These are phyloP conservation scores for Pyrgus malvae DNA, from an alignment of 2,888 invertebrate species.

Conservation along the genomic window DNA sequence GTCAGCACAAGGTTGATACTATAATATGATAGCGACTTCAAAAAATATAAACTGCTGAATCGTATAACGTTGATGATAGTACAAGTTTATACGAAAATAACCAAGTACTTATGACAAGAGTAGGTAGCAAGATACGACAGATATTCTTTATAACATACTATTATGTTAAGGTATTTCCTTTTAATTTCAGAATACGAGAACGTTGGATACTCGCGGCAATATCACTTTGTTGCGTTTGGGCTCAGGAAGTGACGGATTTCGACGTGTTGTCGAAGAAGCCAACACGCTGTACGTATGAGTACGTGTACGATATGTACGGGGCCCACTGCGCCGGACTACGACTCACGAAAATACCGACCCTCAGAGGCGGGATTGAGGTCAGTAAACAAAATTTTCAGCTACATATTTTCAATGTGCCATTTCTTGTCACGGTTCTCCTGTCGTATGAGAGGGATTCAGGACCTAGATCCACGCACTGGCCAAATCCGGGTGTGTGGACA, in stretches of 20 bases:
- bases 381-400: too few species aligned
- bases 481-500: too few species aligned
- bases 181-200: conserved; percentile 49
- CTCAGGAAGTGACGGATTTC: conserved; percentile 62
- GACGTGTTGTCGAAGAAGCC: conserved; percentile 56
- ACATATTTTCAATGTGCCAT: too few species aligned
- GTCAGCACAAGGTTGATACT: too few species aligned
- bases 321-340: conserved; percentile 77
- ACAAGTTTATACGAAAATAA: too few species aligned
- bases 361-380: conserved; percentile 81
- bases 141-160: background rate
- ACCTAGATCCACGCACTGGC: too few species aligned
- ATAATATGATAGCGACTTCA: too few species aligned
- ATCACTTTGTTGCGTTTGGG: conserved; percentile 36
- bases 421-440: too few species aligned
- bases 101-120: too few species aligned
- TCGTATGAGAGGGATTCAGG: too few species aligned
- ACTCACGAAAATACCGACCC: conserved; percentile 70
- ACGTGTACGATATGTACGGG: conserved; percentile 77
- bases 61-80: too few species aligned
- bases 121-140: background rate
- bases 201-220: conserved; percentile 42
- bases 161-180: background rate
- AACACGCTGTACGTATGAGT: conserved; percentile 74
- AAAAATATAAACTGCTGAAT: too few species aligned